phyloP scores from a whole-genome alignment of 2,113 vertebrate genomes.

The Hemiscyllium ocellatum region DNA sequence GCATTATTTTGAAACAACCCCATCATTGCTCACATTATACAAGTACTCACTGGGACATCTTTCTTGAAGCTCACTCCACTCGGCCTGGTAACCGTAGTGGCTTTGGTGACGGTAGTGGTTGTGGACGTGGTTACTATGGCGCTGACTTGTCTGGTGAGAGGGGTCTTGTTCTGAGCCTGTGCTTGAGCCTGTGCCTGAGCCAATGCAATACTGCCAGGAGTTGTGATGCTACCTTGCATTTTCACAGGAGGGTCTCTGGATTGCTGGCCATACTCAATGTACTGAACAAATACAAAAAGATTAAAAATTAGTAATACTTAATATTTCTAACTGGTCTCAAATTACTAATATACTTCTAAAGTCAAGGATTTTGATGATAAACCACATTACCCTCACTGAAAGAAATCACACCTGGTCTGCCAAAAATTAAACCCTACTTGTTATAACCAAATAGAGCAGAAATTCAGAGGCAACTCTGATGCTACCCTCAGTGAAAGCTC shows the following conservation, averaged over 20 bases:
- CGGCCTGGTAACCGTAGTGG: constrained; percentile 87
- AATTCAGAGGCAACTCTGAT: not conserved
- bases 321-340: not conserved
- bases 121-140: constrained; percentile 89
- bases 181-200: constrained; percentile 84
- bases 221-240: constrained; percentile 98
- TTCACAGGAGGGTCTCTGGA: constrained; percentile 98
- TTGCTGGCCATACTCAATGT: constrained; percentile 97
- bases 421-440: not conserved
- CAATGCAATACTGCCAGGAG: constrained; percentile 83
- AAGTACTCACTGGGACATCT: constrained; percentile 83
- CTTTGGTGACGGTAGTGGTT: constrained; percentile 85
- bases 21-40: not conserved
- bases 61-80: constrained; percentile 94
- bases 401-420: not conserved
- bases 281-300: constrained; percentile 54
- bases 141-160: constrained; percentile 81
- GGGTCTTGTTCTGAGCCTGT: constrained; percentile 73
- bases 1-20: not conserved
- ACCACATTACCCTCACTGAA: not conserved
- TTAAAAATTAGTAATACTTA: not conserved
- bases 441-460: not conserved
- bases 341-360: not conserved
- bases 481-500: not conserved
- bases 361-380: not conserved